Evolutionary conservation across 2,888 invertebrate species (phyloP), one percentile per base, ranked within the genome.

Genomic region (Ametastegia equiseti): DNA sequence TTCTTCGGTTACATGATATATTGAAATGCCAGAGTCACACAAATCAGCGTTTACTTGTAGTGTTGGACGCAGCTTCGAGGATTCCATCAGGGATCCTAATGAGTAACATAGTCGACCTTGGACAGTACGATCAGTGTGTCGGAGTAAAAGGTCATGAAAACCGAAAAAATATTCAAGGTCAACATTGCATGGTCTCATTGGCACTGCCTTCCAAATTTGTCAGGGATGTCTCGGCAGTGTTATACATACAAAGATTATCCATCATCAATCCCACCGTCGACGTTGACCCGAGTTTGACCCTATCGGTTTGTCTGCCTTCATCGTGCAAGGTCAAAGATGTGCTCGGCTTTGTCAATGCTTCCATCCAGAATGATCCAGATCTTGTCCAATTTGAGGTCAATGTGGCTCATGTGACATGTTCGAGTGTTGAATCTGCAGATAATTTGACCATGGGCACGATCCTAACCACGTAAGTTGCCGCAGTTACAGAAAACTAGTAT

Each of bases 51-150:
- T 30, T 4, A 30, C 60, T 60, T 60, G 15, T 92, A 67, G 65
- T 67, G 65, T 67, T 67, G 39, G 93, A 93, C 85, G 88, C 93
- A 0, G 92, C 92, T 2, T 92, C 93, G 3, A 93, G 93, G 85
- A 83, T 92, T 0, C 93, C 92, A 39, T 88, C 92, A 5, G 93
- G 93, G 2, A 83, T 93, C 23, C 84, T 93, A 5, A 83, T 87
- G n/a, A 93, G 93, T 0, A 92, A 93, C 83, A 83, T 91, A 5
- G 87, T 91, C 23, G 92, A 92, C 82, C 87, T 92, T 47, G 93
- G 93, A 15, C 91, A 92, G 82, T 93, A 90, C 86, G 91, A 92
- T 81, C 92, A 93, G 87, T 93, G 93, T 83, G 82, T 90, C 0
- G 77, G 84, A 36, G 87, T 87, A 27, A 81, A 84, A 33, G 82